A percentile compares a stretch with the other conserved stretches of the same genome.
Evolutionary conservation across 1,140 invertebrate genomes (phyloP).

Genomic region (Mamestra configurata): DNA sequence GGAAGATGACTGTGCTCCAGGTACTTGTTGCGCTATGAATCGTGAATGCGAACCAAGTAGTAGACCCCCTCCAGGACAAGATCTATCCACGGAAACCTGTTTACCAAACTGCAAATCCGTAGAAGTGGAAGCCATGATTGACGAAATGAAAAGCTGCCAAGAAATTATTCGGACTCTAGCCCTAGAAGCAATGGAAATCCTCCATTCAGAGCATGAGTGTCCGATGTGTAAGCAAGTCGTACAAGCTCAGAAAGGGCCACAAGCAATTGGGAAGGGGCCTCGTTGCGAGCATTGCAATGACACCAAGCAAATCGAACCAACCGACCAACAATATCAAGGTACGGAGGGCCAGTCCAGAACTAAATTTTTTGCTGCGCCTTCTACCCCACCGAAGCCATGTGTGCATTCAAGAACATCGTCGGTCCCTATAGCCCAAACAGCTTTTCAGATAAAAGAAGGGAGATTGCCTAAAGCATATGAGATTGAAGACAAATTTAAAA

Average conservation of each 20-base stretch:
- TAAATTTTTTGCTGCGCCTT: not conserved
- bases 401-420: not conserved
- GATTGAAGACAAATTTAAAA: too few relatives aligned
- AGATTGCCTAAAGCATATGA: too few relatives aligned
- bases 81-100: not conserved
- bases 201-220: not conserved
- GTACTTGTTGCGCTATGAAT: not conserved
- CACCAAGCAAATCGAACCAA: not conserved
- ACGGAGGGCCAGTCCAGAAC: too few relatives aligned
- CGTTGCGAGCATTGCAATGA: not conserved
- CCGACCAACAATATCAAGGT: too few relatives aligned
- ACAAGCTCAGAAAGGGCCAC: not conserved
- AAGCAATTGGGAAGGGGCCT: not conserved
- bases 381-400: not conserved
- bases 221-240: not conserved
- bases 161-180: not conserved
- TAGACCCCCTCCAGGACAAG: not conserved
- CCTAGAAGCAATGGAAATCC: not conserved
- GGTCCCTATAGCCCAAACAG: not conserved
- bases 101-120: not conserved
- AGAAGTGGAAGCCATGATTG: not conserved
- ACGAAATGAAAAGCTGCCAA: not conserved
- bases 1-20: not conserved
- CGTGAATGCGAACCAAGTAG: not conserved
- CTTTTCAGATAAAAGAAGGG: not conserved